Base-by-base conservation (phyloP, 2,888 invertebrate species). In the Drosophila antonietae region DNA sequence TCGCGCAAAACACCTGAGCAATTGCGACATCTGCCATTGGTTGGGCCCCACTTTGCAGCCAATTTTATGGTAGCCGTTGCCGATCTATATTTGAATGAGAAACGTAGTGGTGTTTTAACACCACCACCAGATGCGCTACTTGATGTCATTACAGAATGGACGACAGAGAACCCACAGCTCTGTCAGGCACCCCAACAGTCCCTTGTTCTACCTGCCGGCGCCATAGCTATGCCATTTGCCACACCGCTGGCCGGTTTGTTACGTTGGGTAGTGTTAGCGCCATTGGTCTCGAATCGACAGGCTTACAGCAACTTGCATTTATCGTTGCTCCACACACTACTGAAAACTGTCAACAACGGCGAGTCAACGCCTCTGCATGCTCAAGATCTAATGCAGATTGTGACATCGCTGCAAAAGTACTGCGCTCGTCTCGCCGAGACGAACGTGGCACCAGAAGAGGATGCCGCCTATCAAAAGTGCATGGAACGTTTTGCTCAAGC, bases 21-120 rank as follows among this genome's bases (percentile, higher is more conserved):
- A 58, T 94, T 98, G 8, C 95, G 95, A 83, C 94, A 95, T 20
- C 92, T 98, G 15, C 97, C 97, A 0, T 94, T 94, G 77, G 94
- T 96, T 1, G 96, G 97, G 0, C 96, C 97, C 2, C 91, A 97
- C 89, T 98, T 98, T 93, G 96, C 97, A 2, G 96, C 97, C 0
- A 97, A 97, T 93, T 96, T 98, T 88, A 95, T 98, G 86, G 97
- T 97, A 0, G 96, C 97, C 0, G 95, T 97, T 12, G 96, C 97
- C 0, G 96, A 97, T 90, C 94, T 97, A 62, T 97, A 97, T 84
- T 93, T 95, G 90, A 92, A 91, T 70, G 93, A 93, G n/a, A 84
- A 90, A 14, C 83, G 90, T 14, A 88, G 88, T 1, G 74, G 88
- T 66, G 92, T 94, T 73, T 92, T 94, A 64, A 93, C 94, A 74